Conservation (phyloP, 2,797 vertebrate species). For the Poeciliopsis infans region DNA sequence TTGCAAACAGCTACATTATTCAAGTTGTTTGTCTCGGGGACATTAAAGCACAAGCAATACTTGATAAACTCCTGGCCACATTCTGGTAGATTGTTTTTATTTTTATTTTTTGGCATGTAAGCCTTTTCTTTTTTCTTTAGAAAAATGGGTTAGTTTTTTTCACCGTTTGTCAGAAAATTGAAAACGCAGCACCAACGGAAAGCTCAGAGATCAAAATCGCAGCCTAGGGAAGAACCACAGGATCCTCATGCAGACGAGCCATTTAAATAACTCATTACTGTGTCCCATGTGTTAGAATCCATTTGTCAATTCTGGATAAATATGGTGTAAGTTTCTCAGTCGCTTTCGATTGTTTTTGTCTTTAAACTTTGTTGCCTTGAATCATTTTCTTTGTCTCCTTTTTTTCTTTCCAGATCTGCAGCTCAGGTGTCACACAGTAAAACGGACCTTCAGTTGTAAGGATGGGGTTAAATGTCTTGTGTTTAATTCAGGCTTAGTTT, state of each 20-base stretch:
- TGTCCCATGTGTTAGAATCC: conserved; percentile 64
- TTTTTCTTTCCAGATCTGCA: conserved; percentile 2
- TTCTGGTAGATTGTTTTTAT: not conserved
- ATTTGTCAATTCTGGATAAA: conserved; percentile 71
- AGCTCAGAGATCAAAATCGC: conserved; percentile 69
- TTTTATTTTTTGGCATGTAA: not conserved
- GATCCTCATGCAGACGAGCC: conserved; percentile 75
- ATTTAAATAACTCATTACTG: conserved; percentile 76
- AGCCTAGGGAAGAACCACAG: conserved; percentile 79
- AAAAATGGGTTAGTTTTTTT: not conserved
- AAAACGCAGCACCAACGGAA: conserved; percentile 56
- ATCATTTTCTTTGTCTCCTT: conserved; percentile 29
- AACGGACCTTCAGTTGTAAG: conserved; percentile 9
- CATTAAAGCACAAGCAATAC: not conserved
- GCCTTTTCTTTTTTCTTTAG: not conserved
- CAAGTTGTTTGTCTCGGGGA: not conserved
- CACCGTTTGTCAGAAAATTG: conserved; percentile 63
- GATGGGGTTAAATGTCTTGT: conserved; percentile 44
- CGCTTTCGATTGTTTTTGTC: conserved; percentile 45
- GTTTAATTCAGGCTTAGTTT: conserved; percentile 54
- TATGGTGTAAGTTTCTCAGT: conserved; percentile 73
- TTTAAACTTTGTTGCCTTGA: conserved; percentile 37
- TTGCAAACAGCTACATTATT: conserved; percentile 33
- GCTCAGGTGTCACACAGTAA: conserved; percentile 23
- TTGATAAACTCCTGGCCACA: not conserved